phyloP scores from a whole-genome alignment of 2,113 vertebrate genomes.

The Platichthys flesus region DNA sequence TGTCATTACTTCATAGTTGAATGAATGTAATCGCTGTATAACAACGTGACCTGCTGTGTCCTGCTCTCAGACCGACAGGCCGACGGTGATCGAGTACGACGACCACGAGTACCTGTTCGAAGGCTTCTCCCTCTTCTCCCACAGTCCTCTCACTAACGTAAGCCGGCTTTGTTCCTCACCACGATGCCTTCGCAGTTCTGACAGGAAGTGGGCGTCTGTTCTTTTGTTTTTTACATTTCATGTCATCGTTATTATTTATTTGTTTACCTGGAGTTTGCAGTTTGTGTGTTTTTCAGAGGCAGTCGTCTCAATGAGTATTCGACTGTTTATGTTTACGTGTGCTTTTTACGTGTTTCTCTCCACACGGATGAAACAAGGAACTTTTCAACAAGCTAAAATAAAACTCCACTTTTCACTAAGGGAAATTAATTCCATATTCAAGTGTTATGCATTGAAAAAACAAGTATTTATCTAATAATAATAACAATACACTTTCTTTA shows the following conservation, averaged over 20 bases:
- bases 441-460: too few species aligned
- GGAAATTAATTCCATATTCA: too few species aligned
- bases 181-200: not conserved
- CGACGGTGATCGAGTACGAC: conserved; percentile 97
- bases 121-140: conserved; percentile 98
- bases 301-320: not conserved
- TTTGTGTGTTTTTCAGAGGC: not conserved
- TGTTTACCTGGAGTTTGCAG: not conserved
- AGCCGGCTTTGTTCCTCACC: conserved; percentile 67
- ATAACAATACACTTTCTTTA: too few species aligned
- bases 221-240: not conserved
- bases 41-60: not conserved
- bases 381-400: not conserved
- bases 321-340: not conserved
- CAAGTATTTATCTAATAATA: too few species aligned
- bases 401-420: too few species aligned
- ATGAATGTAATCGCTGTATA: too few species aligned
- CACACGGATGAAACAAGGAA: not conserved
- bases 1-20: too few species aligned
- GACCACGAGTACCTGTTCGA: conserved; percentile 99
- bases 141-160: conserved; percentile 92
- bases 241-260: conserved; percentile 21
- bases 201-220: conserved; percentile 4
- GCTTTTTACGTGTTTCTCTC: too few species aligned
- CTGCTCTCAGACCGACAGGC: conserved; percentile 90